Evolutionary conservation across 2,113 vertebrate species (phyloP).

Genomic region (Pseudorhombus dupliciocellatus): DNA sequence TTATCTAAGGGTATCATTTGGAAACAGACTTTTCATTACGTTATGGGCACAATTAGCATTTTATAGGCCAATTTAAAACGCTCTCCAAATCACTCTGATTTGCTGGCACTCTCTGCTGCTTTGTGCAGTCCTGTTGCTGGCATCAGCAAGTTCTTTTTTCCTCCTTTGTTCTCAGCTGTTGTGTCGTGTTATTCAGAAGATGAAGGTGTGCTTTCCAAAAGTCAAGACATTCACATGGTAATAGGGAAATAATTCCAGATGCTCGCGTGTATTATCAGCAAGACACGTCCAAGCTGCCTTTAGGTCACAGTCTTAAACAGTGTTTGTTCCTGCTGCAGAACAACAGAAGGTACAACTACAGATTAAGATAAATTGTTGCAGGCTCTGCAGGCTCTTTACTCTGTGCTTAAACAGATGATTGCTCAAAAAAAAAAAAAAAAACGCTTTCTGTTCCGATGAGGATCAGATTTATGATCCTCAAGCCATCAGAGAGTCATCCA

Average conservation of each 20-base stretch:
- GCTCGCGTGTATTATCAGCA: conserved; percentile 36
- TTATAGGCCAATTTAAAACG: conserved; percentile 60
- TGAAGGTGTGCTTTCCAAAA: conserved; percentile 31
- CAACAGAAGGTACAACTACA: conserved; percentile 10
- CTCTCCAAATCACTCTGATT: conserved; percentile 58
- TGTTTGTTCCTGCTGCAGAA: conserved; percentile 31
- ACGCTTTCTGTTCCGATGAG: conserved; percentile 15
- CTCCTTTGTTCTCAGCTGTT: conserved; percentile 64
- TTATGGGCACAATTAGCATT: conserved; percentile 59
- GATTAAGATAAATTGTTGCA: conserved; percentile 40
- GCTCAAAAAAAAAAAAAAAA: conserved; percentile 10
- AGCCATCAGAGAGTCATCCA: neutral
- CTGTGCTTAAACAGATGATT: neutral
- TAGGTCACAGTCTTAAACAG: conserved; percentile 29
- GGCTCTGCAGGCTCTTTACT: conserved; percentile 21
- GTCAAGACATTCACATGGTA: conserved; percentile 5
- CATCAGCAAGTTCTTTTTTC: conserved; percentile 55
- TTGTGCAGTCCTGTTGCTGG: conserved; percentile 52
- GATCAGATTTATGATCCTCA: conserved; percentile 15
- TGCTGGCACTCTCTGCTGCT: conserved; percentile 59
- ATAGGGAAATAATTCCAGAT: conserved; percentile 37
- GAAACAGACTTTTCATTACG: conserved; percentile 44
- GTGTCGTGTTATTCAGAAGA: conserved; percentile 45
- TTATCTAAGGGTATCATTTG: conserved; percentile 45
- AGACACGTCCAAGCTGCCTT: conserved; percentile 36